Base-by-base conservation (phyloP, 2,888 invertebrate species). In the Ramazzottius varieornatus region DNA sequence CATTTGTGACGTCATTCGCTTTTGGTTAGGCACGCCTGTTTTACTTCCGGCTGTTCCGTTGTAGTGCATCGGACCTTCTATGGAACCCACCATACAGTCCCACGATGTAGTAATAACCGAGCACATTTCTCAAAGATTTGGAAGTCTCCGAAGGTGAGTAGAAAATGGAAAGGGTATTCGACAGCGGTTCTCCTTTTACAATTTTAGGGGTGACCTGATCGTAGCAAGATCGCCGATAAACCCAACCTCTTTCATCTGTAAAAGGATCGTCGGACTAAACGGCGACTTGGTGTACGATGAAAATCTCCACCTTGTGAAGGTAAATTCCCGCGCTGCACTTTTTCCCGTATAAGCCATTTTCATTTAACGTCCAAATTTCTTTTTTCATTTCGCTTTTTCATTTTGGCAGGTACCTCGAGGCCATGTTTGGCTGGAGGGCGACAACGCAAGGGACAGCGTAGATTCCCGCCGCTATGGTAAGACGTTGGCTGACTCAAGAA, bases 391-490 rank as follows among this genome's bases (percentile, higher is more conserved):
- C 13, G 4, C 54, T 16, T 13, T 54, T 64, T 63, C 64, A 67
- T 32, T 70, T 70, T 72, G 78, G 67, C 78, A 83, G 73, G 84
- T 90, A 54, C 90, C 90, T 0, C 78, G 80, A 70, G 90, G 90
- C 1, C 86, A 88, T 76, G 84, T 91, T 0, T 92, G 91, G 91
- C 76, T 92, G 67, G 87, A 89, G 78, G 91, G 93, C 29, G 92
- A 93, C 73, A 93, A 93, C 75, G 79, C 80, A 16, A 75, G 75
- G 65, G 88, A 89, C 77, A 92, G 91, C 8, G 82, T 84, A 0
- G 93, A 93, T 77, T 91, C 91, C 1, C 81, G 90, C 70, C 78
- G 79, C 4, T 92, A 87, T 76, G 93, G 92, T 54, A 29, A 24
- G 54, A 13, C 8, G 8, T 40, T 20, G n/a, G n/a, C n/a, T n/a